These are phyloP conservation scores for Sus scrofa DNA, from an alignment of 2,113 vertebrate genomes.

Conservation along the genomic window T2T-Sscrofa CM000824.6:125134501-125135000, in stretches of 20 bases:
- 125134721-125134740: no score
- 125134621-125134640: background rate
- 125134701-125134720: no score
- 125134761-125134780: no score
- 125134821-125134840: no score
- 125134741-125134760: no score
- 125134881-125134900: no score
- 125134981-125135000: constrained; percentile 19
- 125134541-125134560: constrained; percentile 44
- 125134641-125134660: constrained; percentile 52
- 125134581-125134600: background rate
- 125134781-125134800: no score
- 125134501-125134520: constrained; percentile 28
- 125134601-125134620: constrained; percentile 38
- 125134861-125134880: no score
- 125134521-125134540: constrained; percentile 48
- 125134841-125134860: no score
- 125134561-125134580: constrained; percentile 50
- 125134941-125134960: constrained; percentile 16
- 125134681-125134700: background rate
- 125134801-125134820: no score
- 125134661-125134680: constrained; percentile 35
- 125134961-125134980: constrained; percentile 37
- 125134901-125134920: no score
- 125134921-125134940: constrained; percentile 22